Conservation (phyloP, 2,888 invertebrate species). For the Cordilura impudica region DNA sequence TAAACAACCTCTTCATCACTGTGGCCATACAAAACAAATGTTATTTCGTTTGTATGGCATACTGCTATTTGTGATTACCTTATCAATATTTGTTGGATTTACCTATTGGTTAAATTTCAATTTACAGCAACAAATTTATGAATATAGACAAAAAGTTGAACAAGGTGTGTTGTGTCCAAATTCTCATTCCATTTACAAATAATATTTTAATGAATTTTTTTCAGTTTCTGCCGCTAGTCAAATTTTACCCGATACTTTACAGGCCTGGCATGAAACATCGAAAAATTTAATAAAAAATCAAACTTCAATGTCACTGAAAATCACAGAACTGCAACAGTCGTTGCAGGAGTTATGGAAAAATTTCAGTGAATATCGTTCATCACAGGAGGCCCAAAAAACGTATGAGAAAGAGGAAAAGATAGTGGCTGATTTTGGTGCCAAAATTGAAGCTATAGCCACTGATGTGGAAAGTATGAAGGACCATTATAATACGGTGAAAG, state of each 20-base stretch:
- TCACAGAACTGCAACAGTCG: slow-evolving; percentile 80
- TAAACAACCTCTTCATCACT: slow-evolving; percentile 69
- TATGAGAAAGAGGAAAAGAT: slow-evolving; percentile 75
- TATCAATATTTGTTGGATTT: slow-evolving; percentile 72
- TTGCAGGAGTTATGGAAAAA: slow-evolving; percentile 80
- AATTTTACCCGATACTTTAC: slow-evolving; percentile 84
- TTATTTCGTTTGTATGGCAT: slow-evolving; percentile 74
- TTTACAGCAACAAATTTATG: slow-evolving; percentile 75
- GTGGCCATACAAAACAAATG: slow-evolving; percentile 71
- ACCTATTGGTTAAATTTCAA: slow-evolving; percentile 77
- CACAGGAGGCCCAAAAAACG: slow-evolving; percentile 70
- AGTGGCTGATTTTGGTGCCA: slow-evolving; percentile 77
- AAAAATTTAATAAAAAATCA: slow-evolving; percentile 84
- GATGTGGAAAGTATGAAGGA: slow-evolving; percentile 75
- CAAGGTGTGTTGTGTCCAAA: slow-evolving; percentile 74
- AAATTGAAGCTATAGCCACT: slow-evolving; percentile 73
- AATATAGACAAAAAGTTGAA: slow-evolving; percentile 76
- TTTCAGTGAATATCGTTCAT: slow-evolving; percentile 72
- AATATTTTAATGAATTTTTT: too few species aligned
- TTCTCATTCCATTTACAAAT: not conserved
- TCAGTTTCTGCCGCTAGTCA: slow-evolving; percentile 84
- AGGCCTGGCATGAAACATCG: slow-evolving; percentile 85
- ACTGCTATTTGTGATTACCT: slow-evolving; percentile 70
- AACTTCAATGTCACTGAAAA: slow-evolving; percentile 80
- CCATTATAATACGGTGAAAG: slow-evolving; percentile 71